These are phyloP conservation scores for Drosophila albomicans DNA, from an alignment of 1,140 invertebrate species.

Conservation along the genomic window DNA sequence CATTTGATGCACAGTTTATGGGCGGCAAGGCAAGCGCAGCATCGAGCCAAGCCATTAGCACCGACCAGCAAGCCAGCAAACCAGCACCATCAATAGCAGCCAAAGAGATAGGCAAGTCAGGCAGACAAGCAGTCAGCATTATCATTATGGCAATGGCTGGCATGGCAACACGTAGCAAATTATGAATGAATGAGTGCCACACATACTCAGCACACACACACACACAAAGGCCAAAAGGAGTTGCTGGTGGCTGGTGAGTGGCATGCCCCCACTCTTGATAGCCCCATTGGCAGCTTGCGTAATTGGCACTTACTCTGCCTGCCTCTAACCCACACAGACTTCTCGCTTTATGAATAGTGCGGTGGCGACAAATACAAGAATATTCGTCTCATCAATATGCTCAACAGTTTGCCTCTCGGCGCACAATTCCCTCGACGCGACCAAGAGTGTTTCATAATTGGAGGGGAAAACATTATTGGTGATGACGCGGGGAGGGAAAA, in stretches of 20 bases:
- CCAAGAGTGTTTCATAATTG: conserved; percentile 23
- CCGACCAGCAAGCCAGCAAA: conserved; percentile 15
- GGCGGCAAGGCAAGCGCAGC: background rate
- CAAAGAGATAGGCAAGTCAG: background rate
- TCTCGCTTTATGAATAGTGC: conserved; percentile 1
- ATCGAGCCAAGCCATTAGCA: background rate
- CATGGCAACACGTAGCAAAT: conserved; percentile 78
- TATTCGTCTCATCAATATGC: conserved; percentile 40
- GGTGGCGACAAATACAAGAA: conserved; percentile 35
- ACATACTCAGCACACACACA: background rate
- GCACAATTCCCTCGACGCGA: conserved; percentile 6
- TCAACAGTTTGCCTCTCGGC: conserved; percentile 29
- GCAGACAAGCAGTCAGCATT: conserved; percentile 40
- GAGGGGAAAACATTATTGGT: conserved; percentile 1
- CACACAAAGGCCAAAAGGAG: conserved; percentile 12
- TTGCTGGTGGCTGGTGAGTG: background rate
- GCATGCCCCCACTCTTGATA: conserved; percentile 16
- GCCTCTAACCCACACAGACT: background rate
- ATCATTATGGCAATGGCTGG: conserved; percentile 43
- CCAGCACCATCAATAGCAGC: background rate
- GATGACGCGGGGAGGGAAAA: background rate
- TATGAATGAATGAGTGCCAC: conserved; percentile 73
- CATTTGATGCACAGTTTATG: conserved; percentile 77
- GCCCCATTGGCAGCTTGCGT: conserved; percentile 61
- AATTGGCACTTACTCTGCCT: conserved; percentile 65